A percentile compares a stretch with the other conserved stretches of the same genome.
Evolutionary conservation across 2,113 vertebrate genomes (phyloP).

Genomic region (Ranitomeya imitator): DNA sequence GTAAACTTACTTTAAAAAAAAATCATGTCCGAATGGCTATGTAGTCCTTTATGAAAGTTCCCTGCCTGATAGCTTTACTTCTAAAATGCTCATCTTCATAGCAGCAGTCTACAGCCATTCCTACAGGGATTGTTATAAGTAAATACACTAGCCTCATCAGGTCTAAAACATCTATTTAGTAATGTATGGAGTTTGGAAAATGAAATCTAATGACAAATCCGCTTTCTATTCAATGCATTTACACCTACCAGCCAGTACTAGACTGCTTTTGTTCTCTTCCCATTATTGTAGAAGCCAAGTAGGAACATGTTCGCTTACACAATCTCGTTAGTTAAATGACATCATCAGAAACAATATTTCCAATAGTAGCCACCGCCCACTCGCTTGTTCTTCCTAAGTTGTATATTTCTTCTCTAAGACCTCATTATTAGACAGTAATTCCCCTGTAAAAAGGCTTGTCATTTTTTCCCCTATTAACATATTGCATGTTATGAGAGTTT

Average conservation of each 20-base stretch:
- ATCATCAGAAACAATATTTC: constrained; percentile 20
- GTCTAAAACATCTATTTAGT: too few species aligned
- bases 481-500: constrained; percentile 19
- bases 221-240: too few species aligned
- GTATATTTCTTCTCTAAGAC: neutral
- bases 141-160: too few species aligned
- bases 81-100: too few species aligned
- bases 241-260: neutral
- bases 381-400: neutral
- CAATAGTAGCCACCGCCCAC: constrained; percentile 20
- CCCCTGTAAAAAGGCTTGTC: neutral
- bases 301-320: constrained; percentile 26
- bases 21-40: too few species aligned
- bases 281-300: neutral
- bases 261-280: neutral
- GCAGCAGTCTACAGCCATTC: too few species aligned
- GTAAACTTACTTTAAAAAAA: too few species aligned
- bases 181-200: too few species aligned
- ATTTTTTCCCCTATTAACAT: constrained; percentile 32
- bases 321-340: neutral
- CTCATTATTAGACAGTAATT: constrained; percentile 22
- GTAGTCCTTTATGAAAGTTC: too few species aligned
- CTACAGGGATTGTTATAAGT: too few species aligned
- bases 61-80: too few species aligned
- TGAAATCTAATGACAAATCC: too few species aligned